Base-by-base conservation (phyloP, 2,888 invertebrate genomes). In the Nomada goodeniana region DNA sequence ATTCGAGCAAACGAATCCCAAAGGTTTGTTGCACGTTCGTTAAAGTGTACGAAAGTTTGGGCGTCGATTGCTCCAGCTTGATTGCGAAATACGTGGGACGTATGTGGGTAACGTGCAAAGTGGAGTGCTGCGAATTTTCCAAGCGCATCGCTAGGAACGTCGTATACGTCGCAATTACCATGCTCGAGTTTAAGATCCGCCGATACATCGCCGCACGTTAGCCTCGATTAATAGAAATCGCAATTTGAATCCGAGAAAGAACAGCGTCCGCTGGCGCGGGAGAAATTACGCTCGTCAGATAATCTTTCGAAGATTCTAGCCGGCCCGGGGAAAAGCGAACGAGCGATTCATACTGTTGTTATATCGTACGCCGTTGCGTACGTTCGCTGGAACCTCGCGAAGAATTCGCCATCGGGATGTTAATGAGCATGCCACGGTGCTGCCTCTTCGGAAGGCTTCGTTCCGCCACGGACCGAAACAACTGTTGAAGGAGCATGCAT, bases 381-480 rank as follows among this genome's bases (percentile, higher is more conserved):
- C 63, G 60, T 64, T 1, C 9, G 10, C 23, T 18, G 13, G 60
- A 71, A 80, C 78, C 42, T 23, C 53, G 50, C 2, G 36, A 47
- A 15, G 80, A 76, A 76, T 76, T 60, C 64, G 36, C 65, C 36
- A 65, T 36, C 50, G 29, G n/a, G 26, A 50, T 53, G 44, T 23
- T 76, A 76, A 76, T 50, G 42, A 53, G 52, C 53, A 50, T 11
- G 53, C 50, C 18, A 11, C 36, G 29, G 36, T 7, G 23, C 1
- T 23, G n/a, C 29, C 65, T 67, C 55, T 71, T 13, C 7, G 36
- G 13, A 2, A 26, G 20, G 57, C 29, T 69, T 20, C 20, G 15
- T 26, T 59, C 20, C n/a, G 36, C 36, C 2, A 2, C 10, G n/a
- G 13, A 36, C 26, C 72, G 18, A 20, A 9, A 0, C 36, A 52